Conservation (phyloP, 2,888 invertebrate genomes). For the Chrysopilus asiliformis region DNA sequence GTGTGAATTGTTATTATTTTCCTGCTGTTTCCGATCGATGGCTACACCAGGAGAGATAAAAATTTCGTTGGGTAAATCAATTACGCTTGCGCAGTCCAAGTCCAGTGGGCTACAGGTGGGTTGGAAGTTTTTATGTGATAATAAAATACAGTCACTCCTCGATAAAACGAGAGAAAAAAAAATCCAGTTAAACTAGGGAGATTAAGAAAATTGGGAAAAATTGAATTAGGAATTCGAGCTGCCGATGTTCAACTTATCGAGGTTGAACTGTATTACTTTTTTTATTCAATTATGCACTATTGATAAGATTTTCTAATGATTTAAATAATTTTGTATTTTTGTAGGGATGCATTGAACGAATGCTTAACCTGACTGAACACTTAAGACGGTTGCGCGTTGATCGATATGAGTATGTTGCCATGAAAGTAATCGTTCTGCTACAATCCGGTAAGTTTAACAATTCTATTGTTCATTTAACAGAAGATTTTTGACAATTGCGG, state of each 20-base stretch:
- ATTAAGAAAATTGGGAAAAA: no score
- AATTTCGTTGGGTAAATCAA: conserved; percentile 40
- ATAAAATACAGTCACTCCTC: no score
- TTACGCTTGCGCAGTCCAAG: conserved; percentile 33
- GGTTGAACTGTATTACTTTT: no score
- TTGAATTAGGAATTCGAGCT: no score
- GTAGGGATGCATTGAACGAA: conserved; percentile 75
- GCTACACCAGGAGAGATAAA: conserved; percentile 80
- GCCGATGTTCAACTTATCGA: no score
- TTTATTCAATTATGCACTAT: neutral
- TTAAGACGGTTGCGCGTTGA: conserved; percentile 79
- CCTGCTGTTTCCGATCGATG: conserved; percentile 89
- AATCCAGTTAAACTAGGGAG: no score
- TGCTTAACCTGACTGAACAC: conserved; percentile 91
- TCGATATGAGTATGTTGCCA: conserved; percentile 90
- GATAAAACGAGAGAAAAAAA: no score
- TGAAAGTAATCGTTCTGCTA: conserved; percentile 86
- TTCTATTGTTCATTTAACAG: conserved; percentile 3
- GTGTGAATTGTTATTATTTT: conserved; percentile 85
- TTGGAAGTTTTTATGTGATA: no score
- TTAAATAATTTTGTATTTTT: conserved; percentile 7
- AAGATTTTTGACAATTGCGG: neutral
- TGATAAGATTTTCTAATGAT: neutral
- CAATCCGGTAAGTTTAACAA: conserved; percentile 59
- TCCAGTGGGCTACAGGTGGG: conserved; percentile 42